Base-by-base conservation (phyloP, 2,113 vertebrate genomes). In the Orthonyx spaldingii region DNA sequence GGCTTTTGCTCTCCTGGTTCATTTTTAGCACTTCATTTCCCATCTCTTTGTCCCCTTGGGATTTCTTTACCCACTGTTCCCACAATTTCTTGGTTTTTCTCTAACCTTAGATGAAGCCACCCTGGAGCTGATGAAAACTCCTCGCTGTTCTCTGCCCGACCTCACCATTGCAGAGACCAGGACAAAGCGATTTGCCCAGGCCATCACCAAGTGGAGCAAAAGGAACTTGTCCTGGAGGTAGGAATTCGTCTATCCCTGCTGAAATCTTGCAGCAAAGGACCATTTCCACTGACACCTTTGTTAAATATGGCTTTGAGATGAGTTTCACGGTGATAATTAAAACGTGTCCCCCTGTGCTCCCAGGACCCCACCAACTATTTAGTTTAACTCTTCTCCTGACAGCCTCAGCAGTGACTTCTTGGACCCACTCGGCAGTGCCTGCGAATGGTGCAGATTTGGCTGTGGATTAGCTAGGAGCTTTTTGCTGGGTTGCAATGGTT, bases 201-300 rank as follows among this genome's bases (percentile, higher is more conserved):
- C 97, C 49, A 96, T 97, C 8, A 98, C 98, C 97, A 99, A 99
- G 94, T 99, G 99, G 99, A 98, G 97, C 94, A 99, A 99, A 92
- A 98, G 99, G 85, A 99, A 99, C 95, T 98, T 99, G 64, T 99
- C 99, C 3, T 99, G 99, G 99, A 99, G 99, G 99, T 99, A 97
- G 71, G 96, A 33, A 26, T 80, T 76, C 22, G 26, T 46, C 68
- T 32, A 22, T 37, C 22, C 14, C 24, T 37, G 7, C 20, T 9
- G 55, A 65, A 74, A 30, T 15, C 23, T 30, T 47, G 44, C 24
- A 37, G 39, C 2, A 0, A 61, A 79, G 47, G 64, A 66, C 30
- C 19, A 33, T 3, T 66, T 46, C 33, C 33, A 10, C 0, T 1
- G 64, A 66, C 57, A 53, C 11, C 32, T 68, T n/a, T 46, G 44